Evolutionary conservation across 2,113 vertebrate species (phyloP), one percentile per base, ranked within the genome.

Genomic region (Scortum barcoo): DNA sequence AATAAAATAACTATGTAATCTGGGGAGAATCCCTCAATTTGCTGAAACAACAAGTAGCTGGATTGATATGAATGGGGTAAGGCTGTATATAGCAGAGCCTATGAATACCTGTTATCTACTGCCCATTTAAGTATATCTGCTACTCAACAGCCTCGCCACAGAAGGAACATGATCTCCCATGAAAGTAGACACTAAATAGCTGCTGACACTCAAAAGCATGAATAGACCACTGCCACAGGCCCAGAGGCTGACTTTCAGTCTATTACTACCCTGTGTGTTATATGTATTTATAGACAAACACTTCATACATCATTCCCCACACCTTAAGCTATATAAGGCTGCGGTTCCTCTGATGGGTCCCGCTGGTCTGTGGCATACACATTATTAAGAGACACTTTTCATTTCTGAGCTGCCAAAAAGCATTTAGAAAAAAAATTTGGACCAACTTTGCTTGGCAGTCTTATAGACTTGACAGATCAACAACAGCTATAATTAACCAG

Each of bases 1-100:
- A 87, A 87, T 60, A 36, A 80, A 85, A 84, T 85, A 89, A 87
- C 60, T 68, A 48, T 83, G 71, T 90, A 69, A 82, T 86, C 33
- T 56, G 42, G 36, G 61, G 68, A 86, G 51, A 74, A 78, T 26
- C 83, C 72, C 82, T 81, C 67, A 84, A 63, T 80, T 79, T 80
- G 76, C 63, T 62, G 44, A 76, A 84, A 84, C 70, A 80, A 83
- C 77, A 83, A 71, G 60, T 68, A 58, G 38, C 28, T 61, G 10
- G n/a, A 62, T 68, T 30, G 73, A 71, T 69, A 62, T 56, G 44
- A 69, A 54, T 11, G 51, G 60, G 30, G 26, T 50, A 33, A 17
- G 74, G 65, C 11, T 40, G 68, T 68, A 6, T 17, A 36, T 26
- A 69, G 61, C 19, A 13, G 26, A 62, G 84, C 26, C 8, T 46